Conservation (phyloP, 2,113 vertebrate species). For the Ahaetulla prasina region DNA sequence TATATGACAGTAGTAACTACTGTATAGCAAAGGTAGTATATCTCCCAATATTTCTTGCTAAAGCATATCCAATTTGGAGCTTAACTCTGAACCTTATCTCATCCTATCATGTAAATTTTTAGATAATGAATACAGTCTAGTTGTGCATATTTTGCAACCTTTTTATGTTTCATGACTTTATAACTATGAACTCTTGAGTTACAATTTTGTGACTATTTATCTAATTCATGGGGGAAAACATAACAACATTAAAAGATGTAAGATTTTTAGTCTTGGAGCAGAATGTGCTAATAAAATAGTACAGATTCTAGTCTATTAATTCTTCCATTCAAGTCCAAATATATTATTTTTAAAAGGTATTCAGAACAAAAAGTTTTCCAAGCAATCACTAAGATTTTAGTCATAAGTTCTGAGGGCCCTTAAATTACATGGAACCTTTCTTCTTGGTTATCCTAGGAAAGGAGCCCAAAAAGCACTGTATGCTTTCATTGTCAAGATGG, state of each 20-base stretch:
- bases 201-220: background rate
- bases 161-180: background rate
- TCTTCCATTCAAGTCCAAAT: background rate
- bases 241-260: background rate
- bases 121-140: conserved; percentile 41
- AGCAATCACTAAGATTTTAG: background rate
- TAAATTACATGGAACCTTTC: conserved; percentile 28
- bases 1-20: background rate
- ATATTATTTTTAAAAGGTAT: background rate
- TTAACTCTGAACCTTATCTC: conserved; percentile 14
- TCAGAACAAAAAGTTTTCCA: background rate
- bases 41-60: background rate
- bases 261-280: background rate
- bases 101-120: conserved; percentile 42
- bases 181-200: background rate
- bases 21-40: background rate
- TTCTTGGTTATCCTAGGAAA: conserved; percentile 27
- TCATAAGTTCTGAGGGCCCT: conserved; percentile 28
- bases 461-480: background rate
- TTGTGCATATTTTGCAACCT: background rate
- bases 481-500: background rate
- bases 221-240: background rate
- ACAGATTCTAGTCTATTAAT: background rate
- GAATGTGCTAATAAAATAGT: background rate
- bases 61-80: conserved; percentile 25